Percentiles rank a stretch among this genome's conserved stretches.
These are phyloP conservation scores for Triplophysa tibetana DNA, from an alignment of 2,113 vertebrate species.

Conservation along the genomic window DNA sequence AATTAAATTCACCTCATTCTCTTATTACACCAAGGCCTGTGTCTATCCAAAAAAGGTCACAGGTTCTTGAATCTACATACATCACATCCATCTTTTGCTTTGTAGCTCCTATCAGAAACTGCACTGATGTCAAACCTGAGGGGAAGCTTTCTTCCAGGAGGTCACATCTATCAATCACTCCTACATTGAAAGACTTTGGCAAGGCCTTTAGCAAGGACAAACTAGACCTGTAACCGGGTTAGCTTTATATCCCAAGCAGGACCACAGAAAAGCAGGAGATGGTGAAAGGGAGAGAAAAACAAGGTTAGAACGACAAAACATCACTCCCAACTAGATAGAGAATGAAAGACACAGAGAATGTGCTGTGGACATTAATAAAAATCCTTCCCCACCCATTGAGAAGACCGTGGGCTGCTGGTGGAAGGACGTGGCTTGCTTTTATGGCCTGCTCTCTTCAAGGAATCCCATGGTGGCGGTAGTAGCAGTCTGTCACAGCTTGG, in stretches of 20 bases:
- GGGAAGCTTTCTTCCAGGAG: neutral
- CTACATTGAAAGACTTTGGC: neutral
- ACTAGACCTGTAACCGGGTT: neutral
- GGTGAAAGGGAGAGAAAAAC: neutral
- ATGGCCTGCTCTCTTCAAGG: slow-evolving; percentile 13
- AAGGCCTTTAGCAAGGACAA: slow-evolving; percentile 24
- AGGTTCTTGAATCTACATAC: neutral
- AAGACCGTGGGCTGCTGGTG: slow-evolving; percentile 25
- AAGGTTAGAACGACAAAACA: neutral
- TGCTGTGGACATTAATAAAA: slow-evolving; percentile 48
- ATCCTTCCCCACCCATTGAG: slow-evolving; percentile 46
- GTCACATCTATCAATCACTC: slow-evolving; percentile 13
- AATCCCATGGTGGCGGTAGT: slow-evolving; percentile 3
- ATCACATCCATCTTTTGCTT: neutral
- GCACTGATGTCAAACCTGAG: neutral
- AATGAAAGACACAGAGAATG: neutral
- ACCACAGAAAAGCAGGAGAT: neutral
- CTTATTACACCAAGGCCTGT: neutral
- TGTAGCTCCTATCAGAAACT: neutral
- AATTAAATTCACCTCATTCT: neutral
- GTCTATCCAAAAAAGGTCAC: neutral
- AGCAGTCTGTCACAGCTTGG: slow-evolving; percentile 1
- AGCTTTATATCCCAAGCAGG: slow-evolving; percentile 9
- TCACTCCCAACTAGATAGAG: neutral
- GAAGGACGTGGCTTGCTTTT: slow-evolving; percentile 36